Base-by-base conservation (phyloP, 2,797 vertebrate genomes). In the Myotis daubentonii region DNA sequence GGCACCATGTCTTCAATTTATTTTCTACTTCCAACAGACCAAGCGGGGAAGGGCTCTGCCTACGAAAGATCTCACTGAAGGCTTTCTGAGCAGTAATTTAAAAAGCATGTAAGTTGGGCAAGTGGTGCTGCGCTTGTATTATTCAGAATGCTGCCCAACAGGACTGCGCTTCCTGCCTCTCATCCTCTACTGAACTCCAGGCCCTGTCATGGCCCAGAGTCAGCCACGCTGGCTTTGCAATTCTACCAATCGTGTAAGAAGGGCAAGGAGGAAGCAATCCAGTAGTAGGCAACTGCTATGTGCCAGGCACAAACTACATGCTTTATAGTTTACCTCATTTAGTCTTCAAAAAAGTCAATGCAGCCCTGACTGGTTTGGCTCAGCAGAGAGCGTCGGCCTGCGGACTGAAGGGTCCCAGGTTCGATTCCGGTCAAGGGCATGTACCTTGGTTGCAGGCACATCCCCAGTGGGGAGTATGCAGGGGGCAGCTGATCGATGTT, bases 241-340 rank as follows among this genome's bases (percentile, higher is more conserved):
- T 41, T 36, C 51, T 20, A 16, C 28, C 20, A 4, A 25, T 20
- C 44, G 13, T 0, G 2, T 49, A 30, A 70, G 86, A 66, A 66
- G 22, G 49, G 15, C 4, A 17, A 36, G 44, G 22, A 36, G 44
- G 22, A 51, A 72, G 22, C 2, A 1, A 19, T 8, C 13, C 12
- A 6, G 22, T 5, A 0, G 11, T 1, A 28, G 25, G 36, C n/a
- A 44, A 11, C 25, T 0, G 2, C 60, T 8, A 33, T 0, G 17
- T 12, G 3, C 65, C 57, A 38, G 68, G 13, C 6, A 9, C 71
- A 6, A 9, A 8, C 38, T 17, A 0, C 4, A 3, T 6, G n/a
- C 55, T 51, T 70, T 33, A 19, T 16, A 53, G 47, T 44, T 71
- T 5, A 81, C n/a, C 15, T 33, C 38, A 15, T 22, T 44, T n/a